Evolutionary conservation across 2,113 vertebrate genomes (phyloP).

Genomic region (Aptenodytes forsteri): DNA sequence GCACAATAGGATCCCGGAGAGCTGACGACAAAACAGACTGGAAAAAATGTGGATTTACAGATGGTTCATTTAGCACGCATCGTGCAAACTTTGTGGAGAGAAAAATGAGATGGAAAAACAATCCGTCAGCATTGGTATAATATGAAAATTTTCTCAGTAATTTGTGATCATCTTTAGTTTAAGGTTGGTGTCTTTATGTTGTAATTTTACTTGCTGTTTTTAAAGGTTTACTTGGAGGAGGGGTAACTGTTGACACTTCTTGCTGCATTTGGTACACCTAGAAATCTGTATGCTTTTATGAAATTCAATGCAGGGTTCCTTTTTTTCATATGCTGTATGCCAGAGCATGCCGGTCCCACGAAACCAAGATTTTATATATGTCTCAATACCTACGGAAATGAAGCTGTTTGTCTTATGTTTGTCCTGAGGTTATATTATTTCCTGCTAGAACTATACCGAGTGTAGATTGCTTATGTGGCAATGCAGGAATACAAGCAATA

Average conservation of each 20-base stretch:
- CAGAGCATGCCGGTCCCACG: neutral
- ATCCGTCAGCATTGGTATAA: neutral
- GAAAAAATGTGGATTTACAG: constrained; percentile 29
- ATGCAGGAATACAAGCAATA: neutral
- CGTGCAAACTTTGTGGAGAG: constrained; percentile 7
- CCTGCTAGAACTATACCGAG: neutral
- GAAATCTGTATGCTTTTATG: neutral
- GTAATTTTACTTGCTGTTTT: constrained; percentile 9
- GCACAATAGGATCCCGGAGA: constrained; percentile 37
- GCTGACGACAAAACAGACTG: constrained; percentile 23
- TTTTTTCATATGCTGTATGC: neutral
- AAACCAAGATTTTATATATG: neutral
- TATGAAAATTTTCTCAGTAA: neutral
- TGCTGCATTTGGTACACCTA: neutral
- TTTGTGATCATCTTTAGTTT: neutral
- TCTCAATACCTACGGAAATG: neutral
- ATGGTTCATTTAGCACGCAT: constrained; percentile 5
- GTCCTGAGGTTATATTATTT: neutral
- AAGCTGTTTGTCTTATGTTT: neutral
- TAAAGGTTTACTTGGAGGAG: neutral
- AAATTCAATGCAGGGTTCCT: neutral
- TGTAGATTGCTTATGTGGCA: neutral
- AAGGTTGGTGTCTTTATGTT: constrained; percentile 10
- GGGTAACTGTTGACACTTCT: neutral
- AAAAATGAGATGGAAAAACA: constrained; percentile 17